phyloP scores from a whole-genome alignment of 2,113 vertebrate species.

The Holacanthus passer region DNA sequence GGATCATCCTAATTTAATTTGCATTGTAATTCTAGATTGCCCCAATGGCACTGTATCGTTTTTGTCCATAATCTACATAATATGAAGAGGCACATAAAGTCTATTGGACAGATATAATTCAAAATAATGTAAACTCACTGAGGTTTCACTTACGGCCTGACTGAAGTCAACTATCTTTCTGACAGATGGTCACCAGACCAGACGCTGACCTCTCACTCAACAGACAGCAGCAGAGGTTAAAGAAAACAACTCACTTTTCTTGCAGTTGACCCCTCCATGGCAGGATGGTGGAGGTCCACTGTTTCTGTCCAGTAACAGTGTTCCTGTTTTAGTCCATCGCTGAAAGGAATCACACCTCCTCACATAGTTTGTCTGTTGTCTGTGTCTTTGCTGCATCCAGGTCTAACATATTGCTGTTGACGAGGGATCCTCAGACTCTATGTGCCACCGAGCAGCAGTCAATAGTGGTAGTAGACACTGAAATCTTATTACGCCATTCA shows the following conservation, averaged over 20 bases:
- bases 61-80: neutral
- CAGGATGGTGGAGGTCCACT: conserved; percentile 51
- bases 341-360: conserved; percentile 56
- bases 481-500: conserved; percentile 82
- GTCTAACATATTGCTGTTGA: conserved; percentile 62
- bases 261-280: conserved; percentile 74
- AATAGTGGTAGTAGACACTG: conserved; percentile 72
- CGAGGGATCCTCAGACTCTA: conserved; percentile 40
- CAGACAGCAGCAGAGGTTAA: neutral
- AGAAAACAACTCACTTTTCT: conserved; percentile 77
- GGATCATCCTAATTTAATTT: neutral
- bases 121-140: neutral
- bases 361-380: conserved; percentile 38
- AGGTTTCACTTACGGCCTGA: neutral
- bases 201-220: conserved; percentile 15
- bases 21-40: neutral
- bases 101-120: neutral
- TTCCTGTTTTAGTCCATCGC: conserved; percentile 68
- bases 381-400: conserved; percentile 45
- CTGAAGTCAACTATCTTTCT: conserved; percentile 27
- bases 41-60: rapidly evolving
- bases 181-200: conserved; percentile 43
- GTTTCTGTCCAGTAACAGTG: conserved; percentile 22
- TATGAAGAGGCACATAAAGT: neutral
- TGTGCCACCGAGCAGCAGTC: conserved; percentile 48